Evolutionary conservation across 2,888 invertebrate species (phyloP).

Genomic region (Coenonympha arcania): DNA sequence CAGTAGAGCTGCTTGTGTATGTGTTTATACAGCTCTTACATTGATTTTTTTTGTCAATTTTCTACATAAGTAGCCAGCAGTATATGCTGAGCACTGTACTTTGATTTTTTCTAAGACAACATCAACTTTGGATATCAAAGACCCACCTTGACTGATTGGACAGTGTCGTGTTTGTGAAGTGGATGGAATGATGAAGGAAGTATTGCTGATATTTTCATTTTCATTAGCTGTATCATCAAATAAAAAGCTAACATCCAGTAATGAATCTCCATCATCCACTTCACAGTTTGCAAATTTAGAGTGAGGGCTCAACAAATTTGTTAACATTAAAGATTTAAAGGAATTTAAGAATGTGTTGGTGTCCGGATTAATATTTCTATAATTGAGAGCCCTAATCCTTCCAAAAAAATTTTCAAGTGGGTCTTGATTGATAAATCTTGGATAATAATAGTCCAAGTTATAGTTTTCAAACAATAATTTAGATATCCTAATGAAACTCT

Average conservation of each 20-base stretch:
- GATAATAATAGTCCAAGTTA: no score
- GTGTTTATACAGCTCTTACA: neutral
- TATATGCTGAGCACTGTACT: neutral
- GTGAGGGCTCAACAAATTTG: slow-evolving; percentile 14
- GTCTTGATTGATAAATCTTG: no score
- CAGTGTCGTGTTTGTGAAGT: neutral
- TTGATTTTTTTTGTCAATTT: neutral
- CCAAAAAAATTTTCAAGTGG: no score
- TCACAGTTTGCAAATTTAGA: neutral
- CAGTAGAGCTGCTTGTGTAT: neutral
- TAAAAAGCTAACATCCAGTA: slow-evolving; percentile 5
- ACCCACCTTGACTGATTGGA: neutral
- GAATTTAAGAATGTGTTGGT: no score
- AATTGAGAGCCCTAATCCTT: no score
- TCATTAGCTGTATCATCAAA: neutral
- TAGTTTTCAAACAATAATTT: no score
- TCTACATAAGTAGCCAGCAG: neutral
- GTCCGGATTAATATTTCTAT: no score
- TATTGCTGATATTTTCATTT: slow-evolving; percentile 2
- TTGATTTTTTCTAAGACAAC: neutral
- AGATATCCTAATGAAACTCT: no score
- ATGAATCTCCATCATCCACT: slow-evolving; percentile 3
- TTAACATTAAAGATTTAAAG: no score
- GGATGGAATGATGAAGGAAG: neutral
- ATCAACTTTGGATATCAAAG: neutral